Evolutionary conservation across 2,797 vertebrate species (phyloP), one percentile per base, ranked within the genome.

Genomic region (Carapus acus): DNA sequence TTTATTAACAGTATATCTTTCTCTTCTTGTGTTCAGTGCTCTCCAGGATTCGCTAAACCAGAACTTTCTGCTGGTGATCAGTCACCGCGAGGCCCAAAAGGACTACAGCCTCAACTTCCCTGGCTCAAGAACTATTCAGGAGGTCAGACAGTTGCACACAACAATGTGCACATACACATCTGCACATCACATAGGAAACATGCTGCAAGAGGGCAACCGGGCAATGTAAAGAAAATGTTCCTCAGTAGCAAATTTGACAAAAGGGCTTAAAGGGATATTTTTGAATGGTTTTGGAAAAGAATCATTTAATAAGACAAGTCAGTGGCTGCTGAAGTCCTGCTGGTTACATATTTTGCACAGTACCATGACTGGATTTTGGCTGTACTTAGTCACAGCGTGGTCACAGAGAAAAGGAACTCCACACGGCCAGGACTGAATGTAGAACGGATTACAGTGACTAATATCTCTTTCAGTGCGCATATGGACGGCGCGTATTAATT

Each of bases 41-140:
- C 93, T 94, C 75, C 94, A 92, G 86, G 96, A 98, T 81, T 92
- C 93, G 71, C 91, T 96, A 92, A 97, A 91, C 90, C 93, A 98
- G 85, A 99, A 91, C 91, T 98, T 93, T 89, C 90, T 96, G 88
- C 90, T 98, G 87, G 89, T 98, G 55, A 89, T 99, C 89, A 96
- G 89, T 86, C 94, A 99, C 86, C 90, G 91, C 63, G 96, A 99
- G 86, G 93, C 93, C 82, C 94, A 98, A 92, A 94, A 90, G 88
- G 94, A 98, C 82, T 98, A 99, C 91, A 98, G 76, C 88, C 92
- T 99, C 85, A 95, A 98, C 90, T 98, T 99, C 87, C 96, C 96
- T 47, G 94, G 94, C 86, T 93, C 90, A 89, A 94, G 91, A 91
- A 98, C 96, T 74, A 93, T 99, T 84, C 95, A 98, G 83, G 96